Percentiles rank a stretch among this genome's conserved stretches.
Conservation (phyloP, 2,888 invertebrate species). For the Gari tellinella region DNA sequence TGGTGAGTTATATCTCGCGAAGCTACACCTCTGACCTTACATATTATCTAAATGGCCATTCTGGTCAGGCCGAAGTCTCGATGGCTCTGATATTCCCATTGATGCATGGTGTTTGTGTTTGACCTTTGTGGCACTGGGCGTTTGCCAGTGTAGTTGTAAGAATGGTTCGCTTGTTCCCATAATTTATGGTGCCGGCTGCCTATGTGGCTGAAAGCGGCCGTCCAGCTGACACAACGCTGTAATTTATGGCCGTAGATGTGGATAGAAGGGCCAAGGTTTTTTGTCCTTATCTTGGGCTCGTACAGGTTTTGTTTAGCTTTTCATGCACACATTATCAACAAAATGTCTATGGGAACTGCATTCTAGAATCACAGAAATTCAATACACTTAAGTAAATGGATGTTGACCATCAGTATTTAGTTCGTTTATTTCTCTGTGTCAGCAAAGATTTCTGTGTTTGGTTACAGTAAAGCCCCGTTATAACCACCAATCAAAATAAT, state of each 20-base stretch:
- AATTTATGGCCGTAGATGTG: constrained; percentile 38
- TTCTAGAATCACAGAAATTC: too few species aligned
- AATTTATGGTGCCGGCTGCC: constrained; percentile 59
- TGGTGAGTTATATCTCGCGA: constrained; percentile 35
- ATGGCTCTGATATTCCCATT: constrained; percentile 33
- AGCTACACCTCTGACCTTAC: constrained; percentile 26
- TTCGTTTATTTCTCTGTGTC: too few species aligned
- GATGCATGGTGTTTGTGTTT: constrained; percentile 32
- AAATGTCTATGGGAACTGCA: too few species aligned
- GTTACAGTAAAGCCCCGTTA: too few species aligned
- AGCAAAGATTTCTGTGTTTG: too few species aligned
- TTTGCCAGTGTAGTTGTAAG: constrained; percentile 46
- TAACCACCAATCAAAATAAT: too few species aligned
- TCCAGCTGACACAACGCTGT: constrained; percentile 46
- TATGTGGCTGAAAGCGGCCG: constrained; percentile 38
- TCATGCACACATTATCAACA: too few species aligned
- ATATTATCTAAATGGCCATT: constrained; percentile 54
- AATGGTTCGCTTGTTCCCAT: constrained; percentile 46
- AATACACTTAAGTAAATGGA: too few species aligned
- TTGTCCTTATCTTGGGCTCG: too few species aligned
- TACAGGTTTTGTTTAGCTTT: too few species aligned
- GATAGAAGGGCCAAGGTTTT: too few species aligned
- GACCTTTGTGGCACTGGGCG: constrained; percentile 54
- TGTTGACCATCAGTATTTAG: too few species aligned
- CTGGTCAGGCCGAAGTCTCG: constrained; percentile 14